Percentiles rank a stretch among this genome's conserved stretches.
Conservation (phyloP, 2,113 vertebrate species). For the Podarcis cretensis region DNA sequence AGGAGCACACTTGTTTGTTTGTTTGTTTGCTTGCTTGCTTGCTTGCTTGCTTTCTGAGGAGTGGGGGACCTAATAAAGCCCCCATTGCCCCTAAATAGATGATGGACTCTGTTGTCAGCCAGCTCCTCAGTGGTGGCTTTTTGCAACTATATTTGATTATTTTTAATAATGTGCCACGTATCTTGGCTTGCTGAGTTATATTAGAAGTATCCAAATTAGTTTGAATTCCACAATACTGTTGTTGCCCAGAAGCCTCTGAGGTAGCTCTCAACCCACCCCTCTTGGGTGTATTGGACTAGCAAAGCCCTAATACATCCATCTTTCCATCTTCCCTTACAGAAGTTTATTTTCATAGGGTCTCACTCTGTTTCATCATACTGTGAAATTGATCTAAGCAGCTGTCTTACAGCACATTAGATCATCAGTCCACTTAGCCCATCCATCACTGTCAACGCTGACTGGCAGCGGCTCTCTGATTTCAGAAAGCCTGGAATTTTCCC, state of each 20-base stretch:
- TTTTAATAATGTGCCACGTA: not conserved
- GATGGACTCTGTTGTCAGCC: not conserved
- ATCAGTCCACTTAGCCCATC: not conserved
- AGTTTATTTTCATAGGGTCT: not conserved
- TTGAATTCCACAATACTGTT: not conserved
- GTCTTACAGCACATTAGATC: not conserved
- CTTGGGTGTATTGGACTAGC: not conserved
- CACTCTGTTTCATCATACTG: not conserved
- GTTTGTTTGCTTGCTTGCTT: not conserved
- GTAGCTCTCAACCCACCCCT: too few relatives aligned
- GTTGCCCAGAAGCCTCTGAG: not conserved
- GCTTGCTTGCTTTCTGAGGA: not conserved
- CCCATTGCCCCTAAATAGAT: not conserved
- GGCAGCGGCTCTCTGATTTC: too few relatives aligned
- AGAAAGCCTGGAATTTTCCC: too few relatives aligned
- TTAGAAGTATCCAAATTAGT: not conserved
- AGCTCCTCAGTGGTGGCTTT: not conserved
- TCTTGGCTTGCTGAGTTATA: not conserved
- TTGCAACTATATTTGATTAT: not conserved
- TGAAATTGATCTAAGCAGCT: not conserved
- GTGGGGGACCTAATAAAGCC: not conserved
- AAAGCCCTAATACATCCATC: not conserved
- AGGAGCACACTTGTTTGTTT: not conserved
- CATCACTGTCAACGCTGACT: not conserved
- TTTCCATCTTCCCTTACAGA: not conserved